Conservation (phyloP, 2,888 invertebrate species). For the Ypsolopha scabrella region DNA sequence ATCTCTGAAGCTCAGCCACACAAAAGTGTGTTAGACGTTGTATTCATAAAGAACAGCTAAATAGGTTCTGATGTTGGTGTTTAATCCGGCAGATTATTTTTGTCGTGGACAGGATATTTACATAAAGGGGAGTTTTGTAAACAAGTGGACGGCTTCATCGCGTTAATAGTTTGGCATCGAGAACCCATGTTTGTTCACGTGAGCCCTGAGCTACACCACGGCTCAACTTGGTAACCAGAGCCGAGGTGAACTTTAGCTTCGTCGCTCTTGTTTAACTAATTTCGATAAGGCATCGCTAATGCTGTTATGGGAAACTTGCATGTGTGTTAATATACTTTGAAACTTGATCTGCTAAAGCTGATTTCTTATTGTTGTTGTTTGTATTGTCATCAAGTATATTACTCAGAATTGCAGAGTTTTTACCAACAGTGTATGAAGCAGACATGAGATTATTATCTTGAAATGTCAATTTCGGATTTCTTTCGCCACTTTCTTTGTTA, state of each 20-base stretch:
- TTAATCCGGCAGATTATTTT: background rate
- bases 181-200: constrained; percentile 37
- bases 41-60: background rate
- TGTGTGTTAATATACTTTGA: no score
- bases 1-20: no score
- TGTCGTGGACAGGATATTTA: constrained; percentile 2
- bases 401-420: no score
- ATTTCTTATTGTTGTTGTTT: no score
- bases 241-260: background rate
- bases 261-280: constrained; percentile 4
- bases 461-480: no score
- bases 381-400: no score
- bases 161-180: constrained; percentile 21
- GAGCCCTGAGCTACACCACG: constrained; percentile 12
- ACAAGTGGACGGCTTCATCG: constrained; percentile 1
- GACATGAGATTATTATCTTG: no score
- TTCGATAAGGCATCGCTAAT: background rate
- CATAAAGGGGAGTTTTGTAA: constrained; percentile 1
- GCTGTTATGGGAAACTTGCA: no score
- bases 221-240: background rate
- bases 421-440: no score
- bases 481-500: no score
- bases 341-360: no score
- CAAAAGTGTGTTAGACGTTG: background rate
- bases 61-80: background rate